Evolutionary conservation across 1,140 invertebrate species (phyloP).

Genomic region (Battus philenor): DNA sequence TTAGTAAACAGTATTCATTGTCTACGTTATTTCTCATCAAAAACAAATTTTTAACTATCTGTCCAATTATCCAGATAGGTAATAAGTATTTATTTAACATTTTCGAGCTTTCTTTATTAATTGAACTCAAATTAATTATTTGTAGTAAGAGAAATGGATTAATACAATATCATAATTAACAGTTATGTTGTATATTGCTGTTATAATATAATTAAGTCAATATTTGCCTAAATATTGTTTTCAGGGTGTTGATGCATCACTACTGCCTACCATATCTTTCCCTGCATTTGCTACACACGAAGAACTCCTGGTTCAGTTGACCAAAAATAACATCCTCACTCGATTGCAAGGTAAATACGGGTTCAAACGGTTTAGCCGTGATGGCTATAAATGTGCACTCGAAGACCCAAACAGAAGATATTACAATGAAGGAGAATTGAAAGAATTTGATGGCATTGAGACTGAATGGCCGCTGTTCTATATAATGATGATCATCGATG

Average conservation of each 20-base stretch:
- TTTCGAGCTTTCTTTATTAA: too few relatives aligned
- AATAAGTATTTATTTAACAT: too few relatives aligned
- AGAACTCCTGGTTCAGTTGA: slow-evolving; percentile 88
- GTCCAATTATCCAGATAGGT: too few relatives aligned
- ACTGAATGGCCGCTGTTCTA: slow-evolving; percentile 99
- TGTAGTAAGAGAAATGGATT: too few relatives aligned
- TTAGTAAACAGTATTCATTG: too few relatives aligned
- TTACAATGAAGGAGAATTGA: slow-evolving; percentile 80
- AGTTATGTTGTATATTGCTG: too few relatives aligned
- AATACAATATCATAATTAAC: too few relatives aligned
- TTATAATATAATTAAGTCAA: too few relatives aligned
- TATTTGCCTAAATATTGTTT: slow-evolving; percentile 22
- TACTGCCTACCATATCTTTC: slow-evolving; percentile 96
- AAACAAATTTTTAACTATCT: too few relatives aligned
- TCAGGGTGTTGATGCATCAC: slow-evolving; percentile 91
- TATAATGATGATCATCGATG: slow-evolving; percentile 97
- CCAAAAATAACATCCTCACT: slow-evolving; percentile 91
- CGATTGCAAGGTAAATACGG: slow-evolving; percentile 94
- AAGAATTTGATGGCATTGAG: slow-evolving; percentile 97
- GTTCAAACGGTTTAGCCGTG: slow-evolving; percentile 95
- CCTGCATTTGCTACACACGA: slow-evolving; percentile 99
- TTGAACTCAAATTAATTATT: too few relatives aligned
- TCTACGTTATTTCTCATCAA: too few relatives aligned
- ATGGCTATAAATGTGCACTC: slow-evolving; percentile 93
- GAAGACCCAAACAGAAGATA: slow-evolving; percentile 88